These are phyloP conservation scores for Panopea generosa DNA, from an alignment of 2,888 invertebrate genomes.

Conservation along the genomic window DNA sequence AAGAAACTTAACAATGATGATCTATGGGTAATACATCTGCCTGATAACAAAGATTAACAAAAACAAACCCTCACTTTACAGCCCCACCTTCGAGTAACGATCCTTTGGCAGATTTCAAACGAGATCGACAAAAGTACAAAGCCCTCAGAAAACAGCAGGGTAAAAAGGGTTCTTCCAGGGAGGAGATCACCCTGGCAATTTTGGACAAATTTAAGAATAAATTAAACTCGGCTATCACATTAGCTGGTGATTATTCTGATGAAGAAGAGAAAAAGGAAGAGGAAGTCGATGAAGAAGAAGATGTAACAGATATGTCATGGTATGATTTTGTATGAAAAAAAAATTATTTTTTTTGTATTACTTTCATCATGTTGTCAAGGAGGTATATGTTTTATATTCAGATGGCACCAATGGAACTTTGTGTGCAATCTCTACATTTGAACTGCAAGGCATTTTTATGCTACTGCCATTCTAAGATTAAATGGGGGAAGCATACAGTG, in stretches of 20 bases:
- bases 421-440: too few species aligned
- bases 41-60: not conserved
- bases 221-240: slow-evolving; percentile 88
- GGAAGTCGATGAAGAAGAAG: slow-evolving; percentile 80
- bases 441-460: too few species aligned
- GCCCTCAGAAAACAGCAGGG: slow-evolving; percentile 72
- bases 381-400: too few species aligned
- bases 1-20: too few species aligned
- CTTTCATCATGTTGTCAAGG: too few species aligned
- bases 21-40: not conserved
- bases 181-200: slow-evolving; percentile 90
- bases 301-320: slow-evolving; percentile 84
- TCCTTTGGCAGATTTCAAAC: slow-evolving; percentile 76
- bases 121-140: slow-evolving; percentile 80
- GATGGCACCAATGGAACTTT: too few species aligned
- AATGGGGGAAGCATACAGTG: too few species aligned
- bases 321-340: slow-evolving; percentile 55
- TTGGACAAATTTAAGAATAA: slow-evolving; percentile 94
- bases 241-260: slow-evolving; percentile 86
- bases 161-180: slow-evolving; percentile 77
- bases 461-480: too few species aligned
- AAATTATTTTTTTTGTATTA: too few species aligned
- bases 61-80: slow-evolving; percentile 11
- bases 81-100: slow-evolving; percentile 65
- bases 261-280: slow-evolving; percentile 84